Evolutionary conservation across 2,113 vertebrate species (phyloP), one percentile per base, ranked within the genome.

Genomic region (Barnardius zonarius): DNA sequence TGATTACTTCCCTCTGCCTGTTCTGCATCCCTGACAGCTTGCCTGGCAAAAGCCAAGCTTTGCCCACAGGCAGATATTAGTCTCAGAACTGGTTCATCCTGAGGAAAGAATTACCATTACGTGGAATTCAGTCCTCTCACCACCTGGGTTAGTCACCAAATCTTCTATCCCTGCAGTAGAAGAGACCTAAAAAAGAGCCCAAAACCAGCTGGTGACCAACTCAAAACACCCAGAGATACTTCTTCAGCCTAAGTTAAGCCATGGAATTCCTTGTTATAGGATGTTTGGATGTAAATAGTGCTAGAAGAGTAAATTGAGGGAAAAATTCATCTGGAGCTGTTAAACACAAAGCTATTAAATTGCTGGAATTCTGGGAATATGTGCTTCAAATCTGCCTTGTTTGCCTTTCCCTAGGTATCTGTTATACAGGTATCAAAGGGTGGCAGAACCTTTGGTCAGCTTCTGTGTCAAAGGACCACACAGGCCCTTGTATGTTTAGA

Each of bases 1-100:
- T 64, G 93, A 96, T 92, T 94, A 86, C 80, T 96, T 95, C 78
- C 88, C 94, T 96, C 91, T 94, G 96, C 84, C 70, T 91, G n/a
- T 43, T 91, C 41, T 54, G 37, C 62, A 75, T 63, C 46, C 61
- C 70, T 57, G 44, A 70, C 25, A 18, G 64, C 49, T 85, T 35
- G n/a, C 52, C 63, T 91, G 74, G 67, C 48, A 91, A 93, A 92
- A 93, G 62, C 80, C 76, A 91, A 51, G 35, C 33, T 88, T 74
- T 91, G 92, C 59, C 82, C 72, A 82, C 46, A 63, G 75, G 52
- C 64, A 93, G 46, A 41, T 54, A 83, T 37, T 68, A 44, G 52
- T 25, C 81, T 91, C 83, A 73, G 54, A 85, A 48, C 46, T 35
- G 62, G 41, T 35, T 95, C 62, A 35, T 85, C 75, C 39, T 51